Conservation (phyloP, 1,140 invertebrate species). For the Hyphantria cunea region DNA sequence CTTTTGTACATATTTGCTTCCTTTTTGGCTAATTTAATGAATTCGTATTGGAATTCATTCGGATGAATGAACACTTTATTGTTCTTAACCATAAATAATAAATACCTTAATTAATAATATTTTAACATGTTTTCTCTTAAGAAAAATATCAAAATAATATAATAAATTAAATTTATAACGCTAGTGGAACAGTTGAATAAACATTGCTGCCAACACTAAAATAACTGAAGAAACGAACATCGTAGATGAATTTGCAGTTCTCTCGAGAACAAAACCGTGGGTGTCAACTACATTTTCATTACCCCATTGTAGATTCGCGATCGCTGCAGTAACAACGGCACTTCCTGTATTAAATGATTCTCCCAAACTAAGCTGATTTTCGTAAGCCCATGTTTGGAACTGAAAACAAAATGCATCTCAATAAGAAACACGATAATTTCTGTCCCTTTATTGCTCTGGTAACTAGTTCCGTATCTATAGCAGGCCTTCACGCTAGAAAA, state of each 20-base stretch:
- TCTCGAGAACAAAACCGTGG: slow-evolving; percentile 34
- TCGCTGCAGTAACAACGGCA: slow-evolving; percentile 41
- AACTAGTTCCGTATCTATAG: too few relatives aligned
- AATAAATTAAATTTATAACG: too few relatives aligned
- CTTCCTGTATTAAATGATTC: slow-evolving; percentile 44
- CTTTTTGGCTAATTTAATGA: too few relatives aligned
- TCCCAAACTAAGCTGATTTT: slow-evolving; percentile 49
- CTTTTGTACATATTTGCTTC: too few relatives aligned
- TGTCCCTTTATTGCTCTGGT: too few relatives aligned
- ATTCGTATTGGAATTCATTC: too few relatives aligned
- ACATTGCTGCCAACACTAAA: slow-evolving; percentile 46
- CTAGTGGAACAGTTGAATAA: slow-evolving; percentile 37
- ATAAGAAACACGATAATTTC: neutral
- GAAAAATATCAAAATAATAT: too few relatives aligned
- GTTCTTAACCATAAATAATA: too few relatives aligned
- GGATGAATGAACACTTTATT: too few relatives aligned
- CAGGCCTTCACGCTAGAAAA: too few relatives aligned
- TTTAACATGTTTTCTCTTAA: too few relatives aligned
- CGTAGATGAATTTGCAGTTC: slow-evolving; percentile 45
- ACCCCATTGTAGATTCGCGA: slow-evolving; percentile 61
- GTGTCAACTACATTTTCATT: slow-evolving; percentile 49
- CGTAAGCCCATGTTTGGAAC: slow-evolving; percentile 67
- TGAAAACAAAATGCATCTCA: slow-evolving; percentile 27
- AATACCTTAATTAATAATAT: too few relatives aligned
- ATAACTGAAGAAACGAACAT: slow-evolving; percentile 44